Percentiles rank a stretch among this genome's conserved stretches.
These are phyloP conservation scores for Vesta saturnalis DNA, from an alignment of 2,888 invertebrate genomes.

Conservation along the genomic window DNA sequence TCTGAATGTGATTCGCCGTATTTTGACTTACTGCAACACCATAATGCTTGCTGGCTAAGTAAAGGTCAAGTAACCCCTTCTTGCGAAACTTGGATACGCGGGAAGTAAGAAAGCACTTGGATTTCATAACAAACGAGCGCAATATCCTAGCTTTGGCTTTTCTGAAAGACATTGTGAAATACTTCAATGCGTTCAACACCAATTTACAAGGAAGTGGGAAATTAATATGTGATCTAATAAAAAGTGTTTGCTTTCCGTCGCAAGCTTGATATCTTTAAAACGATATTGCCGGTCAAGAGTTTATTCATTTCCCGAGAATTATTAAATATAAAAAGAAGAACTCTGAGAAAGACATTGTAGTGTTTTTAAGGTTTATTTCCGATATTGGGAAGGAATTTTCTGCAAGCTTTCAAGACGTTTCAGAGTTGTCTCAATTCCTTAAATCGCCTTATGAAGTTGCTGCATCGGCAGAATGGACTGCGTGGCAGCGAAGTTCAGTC, in stretches of 20 bases:
- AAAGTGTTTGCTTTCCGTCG: slow-evolving; percentile 43
- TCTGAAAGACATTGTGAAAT: slow-evolving; percentile 11
- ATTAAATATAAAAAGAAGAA: slow-evolving; percentile 42
- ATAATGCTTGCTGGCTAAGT: slow-evolving; percentile 47
- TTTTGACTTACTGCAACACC: slow-evolving; percentile 49
- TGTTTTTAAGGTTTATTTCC: slow-evolving; percentile 44
- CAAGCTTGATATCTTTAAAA: slow-evolving; percentile 43
- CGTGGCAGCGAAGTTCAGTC: background rate
- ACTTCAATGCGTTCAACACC: no score
- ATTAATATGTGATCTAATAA: no score
- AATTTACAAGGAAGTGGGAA: no score
- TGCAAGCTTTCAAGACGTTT: slow-evolving; percentile 44
- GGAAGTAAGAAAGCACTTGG: slow-evolving; percentile 43
- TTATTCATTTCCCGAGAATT: slow-evolving; percentile 48
- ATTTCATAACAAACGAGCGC: slow-evolving; percentile 24
- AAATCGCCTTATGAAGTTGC: background rate
- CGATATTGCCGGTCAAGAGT: slow-evolving; percentile 41
- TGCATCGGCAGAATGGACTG: background rate
- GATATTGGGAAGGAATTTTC: slow-evolving; percentile 48
- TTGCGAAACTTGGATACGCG: slow-evolving; percentile 42
- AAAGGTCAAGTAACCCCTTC: no score
- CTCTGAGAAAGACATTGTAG: slow-evolving; percentile 31
- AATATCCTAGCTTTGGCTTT: no score
- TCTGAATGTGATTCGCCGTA: slow-evolving; percentile 48
- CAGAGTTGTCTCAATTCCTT: slow-evolving; percentile 38